These are phyloP conservation scores for Rhabdornis inornatus DNA, from an alignment of 2,113 vertebrate species.

Conservation along the genomic window DNA sequence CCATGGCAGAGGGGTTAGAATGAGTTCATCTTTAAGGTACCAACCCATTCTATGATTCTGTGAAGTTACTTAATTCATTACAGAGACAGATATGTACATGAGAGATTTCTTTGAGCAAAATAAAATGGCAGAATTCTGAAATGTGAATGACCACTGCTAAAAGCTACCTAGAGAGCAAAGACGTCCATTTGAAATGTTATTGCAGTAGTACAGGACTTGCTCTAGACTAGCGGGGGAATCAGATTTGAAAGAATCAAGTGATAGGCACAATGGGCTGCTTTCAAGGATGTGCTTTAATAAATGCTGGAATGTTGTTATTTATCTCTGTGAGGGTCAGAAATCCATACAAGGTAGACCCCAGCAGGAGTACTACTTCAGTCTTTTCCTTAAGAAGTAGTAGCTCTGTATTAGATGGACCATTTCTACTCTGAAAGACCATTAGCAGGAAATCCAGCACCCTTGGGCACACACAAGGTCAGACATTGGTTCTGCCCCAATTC, in stretches of 20 bases:
- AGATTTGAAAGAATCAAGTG: neutral
- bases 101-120: neutral
- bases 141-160: neutral
- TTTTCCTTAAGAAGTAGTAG: neutral
- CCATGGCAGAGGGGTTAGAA: neutral
- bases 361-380: neutral
- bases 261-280: neutral
- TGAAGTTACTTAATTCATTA: neutral
- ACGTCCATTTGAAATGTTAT: rapidly evolving
- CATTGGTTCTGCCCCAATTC: neutral
- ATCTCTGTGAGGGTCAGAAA: neutral
- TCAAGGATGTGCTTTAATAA: neutral
- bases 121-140: neutral
- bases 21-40: neutral
- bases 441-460: neutral
- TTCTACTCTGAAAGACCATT: rapidly evolving
- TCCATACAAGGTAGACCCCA: neutral
- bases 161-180: neutral
- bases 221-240: neutral
- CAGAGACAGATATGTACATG: neutral
- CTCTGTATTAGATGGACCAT: neutral
- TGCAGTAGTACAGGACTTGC: neutral
- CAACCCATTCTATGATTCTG: neutral
- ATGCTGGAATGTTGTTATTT: neutral
- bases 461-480: neutral